phyloP scores from a whole-genome alignment of 1,140 invertebrate genomes.

The Tribolium madens region DNA sequence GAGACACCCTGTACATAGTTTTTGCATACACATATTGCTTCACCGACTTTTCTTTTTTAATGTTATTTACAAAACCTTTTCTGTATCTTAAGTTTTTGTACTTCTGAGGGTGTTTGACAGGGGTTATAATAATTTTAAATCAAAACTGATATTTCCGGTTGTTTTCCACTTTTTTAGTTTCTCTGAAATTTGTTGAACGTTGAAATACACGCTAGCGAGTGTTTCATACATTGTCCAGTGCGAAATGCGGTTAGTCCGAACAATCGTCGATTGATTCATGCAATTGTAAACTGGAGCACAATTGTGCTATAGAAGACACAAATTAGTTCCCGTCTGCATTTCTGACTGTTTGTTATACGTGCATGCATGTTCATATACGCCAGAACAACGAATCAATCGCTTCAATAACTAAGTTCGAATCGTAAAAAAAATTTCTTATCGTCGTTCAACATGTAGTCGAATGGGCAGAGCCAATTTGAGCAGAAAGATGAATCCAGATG shows the following conservation, averaged over 20 bases:
- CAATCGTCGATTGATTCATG: constrained; percentile 27
- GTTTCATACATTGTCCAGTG: background rate
- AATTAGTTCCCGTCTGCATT: constrained; percentile 34
- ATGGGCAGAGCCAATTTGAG: constrained; percentile 27
- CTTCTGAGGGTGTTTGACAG: no score
- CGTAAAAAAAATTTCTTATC: constrained; percentile 13
- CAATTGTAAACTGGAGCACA: constrained; percentile 18
- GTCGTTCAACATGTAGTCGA: constrained; percentile 28
- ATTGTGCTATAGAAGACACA: constrained; percentile 11
- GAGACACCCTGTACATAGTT: no score
- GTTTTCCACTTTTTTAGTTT: background rate
- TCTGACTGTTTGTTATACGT: constrained; percentile 17
- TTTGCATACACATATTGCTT: no score
- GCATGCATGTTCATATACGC: background rate
- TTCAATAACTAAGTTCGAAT: background rate
- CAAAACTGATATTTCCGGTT: no score
- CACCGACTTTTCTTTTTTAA: no score
- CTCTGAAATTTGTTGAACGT: background rate
- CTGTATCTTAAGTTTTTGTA: no score
- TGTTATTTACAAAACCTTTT: no score
- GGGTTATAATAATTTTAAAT: no score
- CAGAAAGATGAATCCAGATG: constrained; percentile 24
- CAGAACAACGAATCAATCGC: background rate
- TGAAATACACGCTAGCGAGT: background rate
- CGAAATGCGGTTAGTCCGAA: constrained; percentile 4